Base-by-base conservation (phyloP, 2,797 vertebrate genomes). In the Cuculus canorus region DNA sequence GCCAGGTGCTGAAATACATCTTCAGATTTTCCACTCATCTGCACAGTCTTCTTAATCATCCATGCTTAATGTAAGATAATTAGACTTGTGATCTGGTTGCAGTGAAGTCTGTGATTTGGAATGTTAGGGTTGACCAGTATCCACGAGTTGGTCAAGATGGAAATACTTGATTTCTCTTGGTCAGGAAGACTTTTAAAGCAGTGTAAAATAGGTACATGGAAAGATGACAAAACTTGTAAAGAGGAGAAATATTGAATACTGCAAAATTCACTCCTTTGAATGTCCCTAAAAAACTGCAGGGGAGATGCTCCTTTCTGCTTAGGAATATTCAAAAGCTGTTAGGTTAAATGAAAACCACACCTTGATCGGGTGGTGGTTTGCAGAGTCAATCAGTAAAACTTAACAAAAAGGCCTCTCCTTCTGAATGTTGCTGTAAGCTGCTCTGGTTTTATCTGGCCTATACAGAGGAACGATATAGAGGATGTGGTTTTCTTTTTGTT, bases 1-100 rank as follows among this genome's bases (percentile, higher is more conserved):
- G 83, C 96, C 76, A 96, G 95, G 83, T 95, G 92, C 91, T 95
- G 87, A 97, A 95, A 91, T 91, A 94, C 93, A 94, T 96, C 78
- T 77, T 57, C 84, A 93, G 94, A 92, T 95, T 96, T 84, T 95
- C 95, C 90, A 97, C 94, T 91, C 84, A 95, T 95, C 64, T 88
- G 56, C 94, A 65, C 96, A 81, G 86, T 97, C 93, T 90, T 93
- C 94, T 91, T 93, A 87, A 82, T 95, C 95, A 96, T 98, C 81
- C 95, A 92, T 95, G 95, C 94, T 97, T 95, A 92, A 89, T 86
- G 95, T 97, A 65, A 96, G 65, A 82, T 91, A 78, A 52, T 88
- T n/a, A 86, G 71, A 79, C 32, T 56, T 76, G 48, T 85, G 70
- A 86, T 92, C 56, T 86, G 81, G 69, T 65, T 82, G 70, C 79